Conservation (phyloP, 64 coral and sea anemone species). For the Actinia tenebrosa region DNA sequence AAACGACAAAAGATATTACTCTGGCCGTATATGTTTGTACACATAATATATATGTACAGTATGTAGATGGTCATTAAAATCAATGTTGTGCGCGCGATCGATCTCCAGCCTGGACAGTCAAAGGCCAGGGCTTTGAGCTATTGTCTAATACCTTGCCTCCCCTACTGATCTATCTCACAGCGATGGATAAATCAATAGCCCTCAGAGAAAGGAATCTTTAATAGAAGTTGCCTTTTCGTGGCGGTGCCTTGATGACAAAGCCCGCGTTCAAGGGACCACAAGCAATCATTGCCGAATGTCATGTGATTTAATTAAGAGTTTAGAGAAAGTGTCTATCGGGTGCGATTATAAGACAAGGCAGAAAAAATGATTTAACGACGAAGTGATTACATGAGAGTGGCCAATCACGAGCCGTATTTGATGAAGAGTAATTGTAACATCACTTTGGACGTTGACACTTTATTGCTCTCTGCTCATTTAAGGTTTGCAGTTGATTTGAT, state of each 20-base stretch:
- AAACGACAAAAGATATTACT: slow-evolving; percentile 53
- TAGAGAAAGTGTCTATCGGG: slow-evolving; percentile 28
- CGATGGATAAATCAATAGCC: slow-evolving; percentile 6
- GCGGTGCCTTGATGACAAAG: slow-evolving; percentile 12
- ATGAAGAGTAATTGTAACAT: slow-evolving; percentile 66
- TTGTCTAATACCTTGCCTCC: neutral
- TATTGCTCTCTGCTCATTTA: slow-evolving; percentile 93
- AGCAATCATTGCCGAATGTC: slow-evolving; percentile 48
- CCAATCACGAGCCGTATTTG: slow-evolving; percentile 67
- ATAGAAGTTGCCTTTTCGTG: slow-evolving; percentile 1
- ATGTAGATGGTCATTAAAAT: neutral
- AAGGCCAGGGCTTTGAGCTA: neutral
- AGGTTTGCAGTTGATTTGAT: slow-evolving; percentile 98
- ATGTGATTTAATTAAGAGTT: slow-evolving; percentile 90
- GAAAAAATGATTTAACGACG: slow-evolving; percentile 76
- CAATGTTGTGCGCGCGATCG: neutral
- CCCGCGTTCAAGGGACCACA: neutral
- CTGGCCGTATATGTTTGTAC: neutral
- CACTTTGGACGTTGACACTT: slow-evolving; percentile 83
- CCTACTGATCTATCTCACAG: slow-evolving; percentile 9
- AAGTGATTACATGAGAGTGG: slow-evolving; percentile 53
- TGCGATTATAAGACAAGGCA: slow-evolving; percentile 60
- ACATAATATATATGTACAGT: neutral
- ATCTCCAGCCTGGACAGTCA: neutral
- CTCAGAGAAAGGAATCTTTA: neutral